Evolutionary conservation across 2,797 vertebrate species (phyloP), one percentile per base, ranked within the genome.

Genomic region (Macropus fuliginosus): DNA sequence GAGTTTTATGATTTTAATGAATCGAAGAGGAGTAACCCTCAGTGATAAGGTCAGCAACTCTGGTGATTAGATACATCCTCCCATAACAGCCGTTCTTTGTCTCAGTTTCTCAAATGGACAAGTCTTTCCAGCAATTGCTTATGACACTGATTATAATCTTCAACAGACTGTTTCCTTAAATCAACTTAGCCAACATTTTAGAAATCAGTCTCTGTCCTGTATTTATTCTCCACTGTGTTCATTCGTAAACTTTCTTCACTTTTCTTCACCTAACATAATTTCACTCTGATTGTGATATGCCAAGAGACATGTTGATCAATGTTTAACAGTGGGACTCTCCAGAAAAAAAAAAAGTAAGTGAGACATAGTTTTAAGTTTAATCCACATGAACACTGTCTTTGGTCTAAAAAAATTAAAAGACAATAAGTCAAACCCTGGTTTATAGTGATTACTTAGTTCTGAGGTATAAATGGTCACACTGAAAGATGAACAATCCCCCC

Each of bases 11-110:
- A 95, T 98, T 91, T 96, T 96, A 94, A 98, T 97, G 97, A 98
- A 97, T 98, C 97, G 97, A 97, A 98, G 97, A 98, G 95, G 97
- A 96, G 96, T 94, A 96, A 97, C 94, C 94, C 62, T 57, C 91
- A 92, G 95, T 97, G 98, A 98, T 98, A 98, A 98, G 96, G 97
- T 96, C 97, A 97, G 97, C 97, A 98, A 97, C 97, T 98, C 98
- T 97, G 94, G 95, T 0, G 96, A 98, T 98, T 98, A 98, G 96
- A 97, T 97, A 98, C 98, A 98, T 98, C 98, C 98, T 98, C 94
- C 95, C 29, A 34, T 94, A 97, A 97, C 97, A 96, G 97, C 93
- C 0, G 96, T 96, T 98, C 97, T 98, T 98, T 98, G 97, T 98
- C 95, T 98, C 96, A 57, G 1, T 98, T 97, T 97, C 92, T 94